These are phyloP conservation scores for Helleia helle DNA, from an alignment of 2,888 invertebrate species.

Conservation along the genomic window DNA sequence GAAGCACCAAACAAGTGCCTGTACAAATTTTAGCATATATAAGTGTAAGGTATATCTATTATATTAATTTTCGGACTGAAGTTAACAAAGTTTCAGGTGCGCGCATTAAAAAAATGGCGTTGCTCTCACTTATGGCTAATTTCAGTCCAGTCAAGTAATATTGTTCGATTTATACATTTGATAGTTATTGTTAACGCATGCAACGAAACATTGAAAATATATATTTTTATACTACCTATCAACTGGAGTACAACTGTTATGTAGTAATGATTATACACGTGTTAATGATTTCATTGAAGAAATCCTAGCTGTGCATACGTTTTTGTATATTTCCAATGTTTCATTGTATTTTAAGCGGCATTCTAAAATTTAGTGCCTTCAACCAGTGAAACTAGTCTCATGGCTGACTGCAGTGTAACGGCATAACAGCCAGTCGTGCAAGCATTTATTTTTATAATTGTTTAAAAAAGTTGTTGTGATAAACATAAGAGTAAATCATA, in stretches of 20 bases:
- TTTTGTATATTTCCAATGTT: conserved; percentile 14
- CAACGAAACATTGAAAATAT: conserved; percentile 4
- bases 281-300: background rate
- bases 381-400: conserved; percentile 67
- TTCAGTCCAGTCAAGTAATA: too few species aligned
- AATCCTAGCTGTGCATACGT: background rate
- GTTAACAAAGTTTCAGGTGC: too few species aligned
- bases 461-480: conserved; percentile 42
- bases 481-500: conserved; percentile 28
- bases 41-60: conserved; percentile 2
- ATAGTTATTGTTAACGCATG: background rate
- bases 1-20: conserved; percentile 22
- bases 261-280: conserved; percentile 12
- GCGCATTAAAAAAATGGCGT: too few species aligned
- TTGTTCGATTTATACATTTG: too few species aligned
- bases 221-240: conserved; percentile 23
- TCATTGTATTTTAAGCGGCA: conserved; percentile 11
- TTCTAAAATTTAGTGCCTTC: conserved; percentile 50
- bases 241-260: conserved; percentile 48
- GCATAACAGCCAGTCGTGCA: conserved; percentile 50
- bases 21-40: conserved; percentile 10
- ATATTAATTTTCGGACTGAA: too few species aligned
- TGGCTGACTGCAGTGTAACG: conserved; percentile 33
- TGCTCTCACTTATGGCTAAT: too few species aligned
- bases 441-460: conserved; percentile 73